Base-by-base conservation (phyloP, 2,888 invertebrate species). In the Apotomis capreana region DNA sequence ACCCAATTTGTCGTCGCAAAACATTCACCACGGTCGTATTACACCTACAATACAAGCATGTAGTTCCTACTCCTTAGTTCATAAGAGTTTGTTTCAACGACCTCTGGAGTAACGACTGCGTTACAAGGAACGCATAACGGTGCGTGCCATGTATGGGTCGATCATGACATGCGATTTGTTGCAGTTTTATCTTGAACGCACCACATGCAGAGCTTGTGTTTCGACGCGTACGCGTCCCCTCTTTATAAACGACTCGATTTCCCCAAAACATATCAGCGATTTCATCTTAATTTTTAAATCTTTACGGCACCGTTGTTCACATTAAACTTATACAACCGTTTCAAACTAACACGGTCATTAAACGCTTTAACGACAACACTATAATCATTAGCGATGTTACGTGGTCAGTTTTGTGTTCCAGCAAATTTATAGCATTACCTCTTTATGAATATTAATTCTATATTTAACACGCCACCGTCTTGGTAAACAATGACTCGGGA, bases 151-250 rank as follows among this genome's bases (percentile, higher is more conserved):
- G 87, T 87, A 88, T 83, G 89, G 89, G 76, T 80, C 78, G 85
- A 81, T 85, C 86, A 85, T 89, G 89, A 88, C 86, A 83, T 81
- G 83, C 87, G 87, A 90, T 91, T 90, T 89, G 90, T 89, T 87
- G 87, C 87, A 87, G 80, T 86, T 87, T 88, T 88, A 87, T 89
- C 86, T 83, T 77, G 76, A 26, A 57, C 55, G 55, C 26, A 72
- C 65, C 69, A 60, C 68, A 72, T 70, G 60, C 70, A 55, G 59
- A 73, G 77, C 77, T 76, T 76, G 74, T 79, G 73, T 76, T 76
- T 65, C 54, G 68, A 52, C 64, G 58, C 63, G 55, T 49, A 2
- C 2, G 26, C 26, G 46, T 67, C 40, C 40, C 40, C 40, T 40
- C 67, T 52, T 68, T 74, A 70, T 58, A 68, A 72, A 72, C 58